Evolutionary conservation across 2,113 vertebrate species (phyloP).

Genomic region (Sebastes fasciatus): DNA sequence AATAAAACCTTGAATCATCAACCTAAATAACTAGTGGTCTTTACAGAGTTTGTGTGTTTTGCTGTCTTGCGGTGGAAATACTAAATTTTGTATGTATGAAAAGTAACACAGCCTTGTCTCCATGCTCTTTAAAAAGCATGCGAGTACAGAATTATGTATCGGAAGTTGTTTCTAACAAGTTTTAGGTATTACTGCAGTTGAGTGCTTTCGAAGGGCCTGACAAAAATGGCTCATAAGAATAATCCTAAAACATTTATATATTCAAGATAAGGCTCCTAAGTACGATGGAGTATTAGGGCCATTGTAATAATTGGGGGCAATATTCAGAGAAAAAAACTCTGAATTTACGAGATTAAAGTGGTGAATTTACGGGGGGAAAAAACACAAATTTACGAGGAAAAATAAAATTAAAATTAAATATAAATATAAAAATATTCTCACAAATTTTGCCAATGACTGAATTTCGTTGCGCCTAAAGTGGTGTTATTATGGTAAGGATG

Average conservation of each 20-base stretch:
- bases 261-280: not conserved
- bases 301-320: no score
- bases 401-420: no score
- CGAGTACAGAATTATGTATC: not conserved
- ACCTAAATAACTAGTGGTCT: not conserved
- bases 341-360: no score
- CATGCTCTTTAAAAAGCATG: not conserved
- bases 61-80: not conserved
- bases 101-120: not conserved
- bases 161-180: slow-evolving; percentile 8
- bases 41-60: not conserved
- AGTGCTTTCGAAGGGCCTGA: not conserved
- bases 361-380: no score
- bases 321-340: no score
- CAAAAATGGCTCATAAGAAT: not conserved
- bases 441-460: no score
- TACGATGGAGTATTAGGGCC: no score
- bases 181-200: not conserved
- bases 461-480: no score
- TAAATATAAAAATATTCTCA: no score
- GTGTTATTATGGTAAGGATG: no score
- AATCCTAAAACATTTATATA: not conserved
- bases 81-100: not conserved
- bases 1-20: slow-evolving; percentile 3
- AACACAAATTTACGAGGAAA: no score